phyloP scores from a whole-genome alignment of 2,797 vertebrate genomes.

The Phrynocephalus guinanensis region DNA sequence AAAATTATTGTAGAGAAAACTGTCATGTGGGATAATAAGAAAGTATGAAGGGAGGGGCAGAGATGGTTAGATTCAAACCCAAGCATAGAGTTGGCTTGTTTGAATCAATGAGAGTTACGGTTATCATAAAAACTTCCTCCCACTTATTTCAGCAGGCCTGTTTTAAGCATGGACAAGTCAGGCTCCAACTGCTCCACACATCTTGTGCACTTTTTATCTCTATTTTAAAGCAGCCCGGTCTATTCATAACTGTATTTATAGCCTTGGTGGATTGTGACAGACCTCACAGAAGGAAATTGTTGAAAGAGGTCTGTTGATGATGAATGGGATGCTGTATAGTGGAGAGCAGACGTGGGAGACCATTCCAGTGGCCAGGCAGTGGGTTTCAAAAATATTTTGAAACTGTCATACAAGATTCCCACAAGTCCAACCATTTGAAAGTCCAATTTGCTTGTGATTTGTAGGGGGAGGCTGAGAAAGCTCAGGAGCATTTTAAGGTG shows the following conservation, averaged over 20 bases:
- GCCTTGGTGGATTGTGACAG: not conserved
- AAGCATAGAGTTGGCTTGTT: not conserved
- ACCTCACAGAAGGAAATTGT: conserved; percentile 5
- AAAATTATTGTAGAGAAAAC: too few relatives aligned
- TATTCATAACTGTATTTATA: not conserved
- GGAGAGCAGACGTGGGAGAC: conserved; percentile 6
- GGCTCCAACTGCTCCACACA: not conserved
- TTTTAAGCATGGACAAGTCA: not conserved
- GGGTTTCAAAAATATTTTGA: conserved; percentile 38
- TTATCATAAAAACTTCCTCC: not conserved
- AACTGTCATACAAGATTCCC: conserved; percentile 10
- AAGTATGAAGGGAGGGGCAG: too few relatives aligned
- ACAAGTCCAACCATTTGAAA: conserved; percentile 33
- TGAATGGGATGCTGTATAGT: not conserved
- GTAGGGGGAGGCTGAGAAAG: conserved; percentile 8
- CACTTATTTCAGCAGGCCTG: not conserved
- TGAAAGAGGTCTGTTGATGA: not conserved
- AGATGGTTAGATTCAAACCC: too few relatives aligned
- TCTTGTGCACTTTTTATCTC: not conserved
- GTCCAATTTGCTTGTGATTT: conserved; percentile 34
- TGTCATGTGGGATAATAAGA: too few relatives aligned
- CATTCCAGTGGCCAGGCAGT: conserved; percentile 27
- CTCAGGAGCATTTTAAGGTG: conserved; percentile 18
- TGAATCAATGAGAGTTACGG: not conserved
- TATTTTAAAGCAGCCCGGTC: not conserved